Percentiles rank a stretch among this genome's conserved stretches.
phyloP scores from a whole-genome alignment of 1,140 invertebrate species.

The Drosophila punjabiensis region DNA sequence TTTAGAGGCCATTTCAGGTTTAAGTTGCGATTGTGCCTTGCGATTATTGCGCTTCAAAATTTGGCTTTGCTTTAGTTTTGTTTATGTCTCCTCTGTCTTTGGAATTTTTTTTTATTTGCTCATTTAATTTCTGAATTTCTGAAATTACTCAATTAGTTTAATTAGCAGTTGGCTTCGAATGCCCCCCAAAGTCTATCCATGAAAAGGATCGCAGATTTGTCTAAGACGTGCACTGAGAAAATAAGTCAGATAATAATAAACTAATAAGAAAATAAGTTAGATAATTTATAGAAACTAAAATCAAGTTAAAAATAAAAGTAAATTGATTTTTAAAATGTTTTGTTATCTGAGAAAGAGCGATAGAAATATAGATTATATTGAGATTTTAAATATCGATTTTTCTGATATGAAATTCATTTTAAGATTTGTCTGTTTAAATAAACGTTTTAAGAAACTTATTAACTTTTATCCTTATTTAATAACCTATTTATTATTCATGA shows the following conservation, averaged over 20 bases:
- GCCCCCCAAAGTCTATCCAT: conserved; percentile 52
- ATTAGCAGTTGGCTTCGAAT: conserved; percentile 71
- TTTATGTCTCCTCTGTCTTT: conserved; percentile 30
- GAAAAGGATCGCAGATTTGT: conserved; percentile 63
- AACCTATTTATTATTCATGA: background rate
- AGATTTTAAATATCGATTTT: no score
- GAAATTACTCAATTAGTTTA: conserved; percentile 84
- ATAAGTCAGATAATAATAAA: no score
- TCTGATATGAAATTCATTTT: no score
- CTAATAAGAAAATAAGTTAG: no score
- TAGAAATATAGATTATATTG: no score
- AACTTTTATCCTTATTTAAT: no score
- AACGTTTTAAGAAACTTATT: no score
- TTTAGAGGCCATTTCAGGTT: conserved; percentile 55
- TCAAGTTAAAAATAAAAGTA: background rate
- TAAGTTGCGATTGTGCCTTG: conserved; percentile 61
- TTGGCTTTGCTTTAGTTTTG: conserved; percentile 29
- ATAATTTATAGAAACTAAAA: background rate
- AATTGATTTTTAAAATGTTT: background rate
- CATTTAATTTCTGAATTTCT: conserved; percentile 77
- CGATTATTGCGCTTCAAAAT: conserved; percentile 52
- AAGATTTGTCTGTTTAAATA: no score
- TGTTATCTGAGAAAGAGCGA: background rate
- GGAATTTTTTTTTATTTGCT: conserved; percentile 68
- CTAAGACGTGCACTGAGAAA: conserved; percentile 32